Evolutionary conservation across 2,113 vertebrate genomes (phyloP).

Genomic region (Heloderma charlesbogerti): DNA sequence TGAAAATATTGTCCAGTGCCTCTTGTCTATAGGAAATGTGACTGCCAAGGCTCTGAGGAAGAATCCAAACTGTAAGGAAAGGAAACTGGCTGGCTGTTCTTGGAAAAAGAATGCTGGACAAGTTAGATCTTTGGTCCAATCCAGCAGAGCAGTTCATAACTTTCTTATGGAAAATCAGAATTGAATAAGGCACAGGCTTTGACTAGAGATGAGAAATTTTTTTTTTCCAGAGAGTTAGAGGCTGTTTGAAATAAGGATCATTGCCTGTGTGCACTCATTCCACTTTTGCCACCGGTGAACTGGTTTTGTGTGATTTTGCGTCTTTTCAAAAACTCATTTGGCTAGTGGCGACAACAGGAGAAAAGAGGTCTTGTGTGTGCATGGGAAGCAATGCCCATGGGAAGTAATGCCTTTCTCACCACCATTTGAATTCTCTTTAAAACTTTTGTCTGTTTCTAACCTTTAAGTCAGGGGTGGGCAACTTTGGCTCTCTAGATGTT

Average conservation of each 20-base stretch:
- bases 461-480: too few species aligned
- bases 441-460: background rate
- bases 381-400: background rate
- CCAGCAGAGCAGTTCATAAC: background rate
- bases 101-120: background rate
- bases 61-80: background rate
- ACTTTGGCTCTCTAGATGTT: too few species aligned
- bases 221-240: background rate
- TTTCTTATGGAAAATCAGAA: constrained; percentile 11
- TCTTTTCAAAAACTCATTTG: background rate
- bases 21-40: background rate
- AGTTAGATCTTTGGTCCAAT: background rate
- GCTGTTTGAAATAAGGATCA: background rate
- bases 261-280: background rate
- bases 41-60: constrained; percentile 10
- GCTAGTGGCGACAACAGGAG: background rate
- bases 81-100: background rate
- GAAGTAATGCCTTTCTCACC: background rate
- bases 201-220: background rate
- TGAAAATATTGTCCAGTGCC: background rate
- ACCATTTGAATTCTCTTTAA: background rate
- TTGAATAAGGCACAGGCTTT: constrained; percentile 22
- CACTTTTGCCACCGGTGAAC: background rate
- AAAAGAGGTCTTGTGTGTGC: background rate
- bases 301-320: background rate